These are phyloP conservation scores for Umimayanthus kanabou DNA, from an alignment of 92 coral and sea anemone species.

Conservation along the genomic window DNA sequence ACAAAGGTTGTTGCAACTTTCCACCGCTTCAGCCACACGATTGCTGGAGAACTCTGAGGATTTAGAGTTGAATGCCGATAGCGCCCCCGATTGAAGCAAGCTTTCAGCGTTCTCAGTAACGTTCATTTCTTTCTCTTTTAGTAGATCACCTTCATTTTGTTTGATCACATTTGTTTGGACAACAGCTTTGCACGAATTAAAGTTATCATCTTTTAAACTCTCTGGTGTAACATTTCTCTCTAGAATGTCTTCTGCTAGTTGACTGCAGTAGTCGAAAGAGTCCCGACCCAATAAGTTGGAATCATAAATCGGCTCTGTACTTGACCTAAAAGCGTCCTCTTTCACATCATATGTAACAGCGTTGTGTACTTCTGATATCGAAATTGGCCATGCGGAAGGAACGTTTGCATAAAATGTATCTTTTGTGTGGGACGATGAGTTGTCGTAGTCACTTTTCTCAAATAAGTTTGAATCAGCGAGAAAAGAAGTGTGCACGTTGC, in stretches of 20 bases:
- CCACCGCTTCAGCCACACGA: neutral
- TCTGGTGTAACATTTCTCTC: neutral
- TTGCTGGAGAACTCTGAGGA: neutral
- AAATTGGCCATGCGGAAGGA: neutral
- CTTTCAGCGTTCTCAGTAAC: neutral
- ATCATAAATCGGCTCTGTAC: neutral
- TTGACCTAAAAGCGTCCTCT: neutral
- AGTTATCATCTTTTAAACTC: neutral
- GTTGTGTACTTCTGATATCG: neutral
- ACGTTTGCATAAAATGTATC: neutral
- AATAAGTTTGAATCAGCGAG: neutral
- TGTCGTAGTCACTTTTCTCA: neutral
- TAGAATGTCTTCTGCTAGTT: neutral
- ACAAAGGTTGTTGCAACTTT: neutral
- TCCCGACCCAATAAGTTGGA: neutral
- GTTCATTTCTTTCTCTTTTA: neutral
- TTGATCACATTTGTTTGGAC: neutral
- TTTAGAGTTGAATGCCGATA: neutral
- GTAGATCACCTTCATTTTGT: neutral
- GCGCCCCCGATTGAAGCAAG: neutral
- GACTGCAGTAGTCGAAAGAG: constrained; percentile 1
- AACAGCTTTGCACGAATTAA: neutral
- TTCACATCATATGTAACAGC: neutral
- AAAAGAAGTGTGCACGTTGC: neutral
- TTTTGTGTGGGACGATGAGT: neutral